Evolutionary conservation across 2,888 invertebrate genomes (phyloP).

Genomic region (Tachina fera): DNA sequence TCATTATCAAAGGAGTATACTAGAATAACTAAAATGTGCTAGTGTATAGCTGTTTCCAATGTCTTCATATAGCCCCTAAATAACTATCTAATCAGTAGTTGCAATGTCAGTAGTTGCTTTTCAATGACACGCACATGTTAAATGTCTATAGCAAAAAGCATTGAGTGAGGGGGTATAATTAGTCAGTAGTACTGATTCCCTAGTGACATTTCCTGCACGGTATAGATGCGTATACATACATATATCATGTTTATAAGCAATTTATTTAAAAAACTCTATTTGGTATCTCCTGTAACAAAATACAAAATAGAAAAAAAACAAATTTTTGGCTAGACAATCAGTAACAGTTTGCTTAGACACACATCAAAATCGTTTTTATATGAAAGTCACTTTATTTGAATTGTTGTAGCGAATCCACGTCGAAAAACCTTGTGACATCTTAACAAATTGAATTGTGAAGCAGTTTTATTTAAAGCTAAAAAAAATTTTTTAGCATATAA

Average conservation of each 20-base stretch:
- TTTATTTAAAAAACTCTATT: conserved; percentile 17
- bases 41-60: no score
- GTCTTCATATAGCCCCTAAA: no score
- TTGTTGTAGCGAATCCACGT: not conserved
- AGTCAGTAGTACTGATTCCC: no score
- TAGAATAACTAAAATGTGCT: no score
- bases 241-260: no score
- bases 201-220: no score
- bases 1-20: no score
- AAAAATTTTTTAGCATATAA: not conserved
- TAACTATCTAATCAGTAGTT: no score
- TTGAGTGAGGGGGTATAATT: no score
- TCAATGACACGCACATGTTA: no score
- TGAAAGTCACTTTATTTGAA: not conserved
- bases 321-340: conserved; percentile 23
- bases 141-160: no score
- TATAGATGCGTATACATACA: not conserved
- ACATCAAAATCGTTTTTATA: conserved; percentile 9
- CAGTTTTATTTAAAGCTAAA: not conserved
- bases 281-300: not conserved
- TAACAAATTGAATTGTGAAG: not conserved
- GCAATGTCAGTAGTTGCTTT: no score
- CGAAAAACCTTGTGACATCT: conserved; percentile 26
- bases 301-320: conserved; percentile 12
- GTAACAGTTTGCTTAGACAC: conserved; percentile 36